A percentile compares a stretch with the other conserved stretches of the same genome.
phyloP scores from a whole-genome alignment of 2,113 vertebrate genomes.

The Columba livia region DNA sequence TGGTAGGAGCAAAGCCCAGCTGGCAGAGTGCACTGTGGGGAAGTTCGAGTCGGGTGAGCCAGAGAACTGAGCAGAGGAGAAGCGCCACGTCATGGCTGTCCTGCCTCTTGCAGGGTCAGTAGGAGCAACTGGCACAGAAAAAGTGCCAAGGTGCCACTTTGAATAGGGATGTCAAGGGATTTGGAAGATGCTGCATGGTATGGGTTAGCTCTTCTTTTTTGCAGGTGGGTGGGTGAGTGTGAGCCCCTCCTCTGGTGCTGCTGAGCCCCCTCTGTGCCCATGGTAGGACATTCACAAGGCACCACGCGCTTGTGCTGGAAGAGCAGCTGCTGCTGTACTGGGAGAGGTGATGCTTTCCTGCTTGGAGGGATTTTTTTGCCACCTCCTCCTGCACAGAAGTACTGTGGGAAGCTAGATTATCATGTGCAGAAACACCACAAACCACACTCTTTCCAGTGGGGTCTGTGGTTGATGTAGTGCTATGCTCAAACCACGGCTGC shows the following conservation, averaged over 20 bases:
- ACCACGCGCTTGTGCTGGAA: not conserved
- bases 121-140: rapidly evolving
- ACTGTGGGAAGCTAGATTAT: not conserved
- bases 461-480: not conserved
- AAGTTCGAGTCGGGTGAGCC: not conserved
- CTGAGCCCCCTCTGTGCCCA: not conserved
- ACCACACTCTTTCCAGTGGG: not conserved
- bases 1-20: not conserved
- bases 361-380: not conserved
- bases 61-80: rapidly evolving
- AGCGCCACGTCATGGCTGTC: not conserved
- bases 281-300: not conserved
- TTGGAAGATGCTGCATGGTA: not conserved
- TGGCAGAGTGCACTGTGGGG: not conserved
- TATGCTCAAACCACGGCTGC: rapidly evolving
- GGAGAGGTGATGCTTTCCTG: not conserved
- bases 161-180: not conserved
- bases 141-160: rapidly evolving
- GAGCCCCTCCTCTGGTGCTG: not conserved
- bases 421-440: not conserved
- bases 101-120: not conserved
- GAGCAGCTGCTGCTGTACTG: not conserved
- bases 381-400: not conserved
- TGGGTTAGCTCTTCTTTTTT: not conserved
- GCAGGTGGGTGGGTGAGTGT: not conserved